These are phyloP conservation scores for Pogona vitticeps DNA, from an alignment of 2,113 vertebrate species.

Conservation along the genomic window DNA sequence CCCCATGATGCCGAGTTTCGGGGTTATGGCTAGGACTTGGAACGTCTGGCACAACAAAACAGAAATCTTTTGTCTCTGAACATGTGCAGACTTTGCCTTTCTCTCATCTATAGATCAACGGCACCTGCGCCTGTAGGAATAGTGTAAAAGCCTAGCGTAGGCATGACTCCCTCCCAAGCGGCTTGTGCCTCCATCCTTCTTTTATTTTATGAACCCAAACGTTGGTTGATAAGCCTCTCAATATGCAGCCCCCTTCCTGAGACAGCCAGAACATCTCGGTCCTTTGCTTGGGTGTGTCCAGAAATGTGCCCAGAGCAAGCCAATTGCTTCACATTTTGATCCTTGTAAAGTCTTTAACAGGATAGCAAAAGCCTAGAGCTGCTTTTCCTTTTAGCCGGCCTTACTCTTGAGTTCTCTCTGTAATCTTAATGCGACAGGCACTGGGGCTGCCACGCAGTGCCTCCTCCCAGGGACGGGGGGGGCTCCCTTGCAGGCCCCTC, in stretches of 20 bases:
- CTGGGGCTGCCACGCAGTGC: background rate
- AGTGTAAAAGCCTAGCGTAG: background rate
- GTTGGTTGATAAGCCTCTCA: background rate
- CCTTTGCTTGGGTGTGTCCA: slow-evolving; percentile 13
- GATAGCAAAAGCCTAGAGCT: slow-evolving; percentile 48
- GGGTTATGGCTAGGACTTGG: background rate
- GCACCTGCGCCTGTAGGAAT: background rate
- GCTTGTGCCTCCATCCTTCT: no score
- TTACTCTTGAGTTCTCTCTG: slow-evolving; percentile 34
- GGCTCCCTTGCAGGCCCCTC: background rate
- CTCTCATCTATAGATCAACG: background rate
- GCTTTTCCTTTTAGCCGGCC: slow-evolving; percentile 40
- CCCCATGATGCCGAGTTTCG: background rate
- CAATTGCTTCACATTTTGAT: slow-evolving; percentile 56
- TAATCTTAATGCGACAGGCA: slow-evolving; percentile 35
- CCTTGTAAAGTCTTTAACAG: slow-evolving; percentile 62
- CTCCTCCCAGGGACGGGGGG: background rate
- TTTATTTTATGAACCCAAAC: background rate
- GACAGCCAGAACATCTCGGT: background rate
- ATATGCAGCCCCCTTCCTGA: background rate
- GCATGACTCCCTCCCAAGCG: background rate
- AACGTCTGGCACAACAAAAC: background rate
- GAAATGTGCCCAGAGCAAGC: slow-evolving; percentile 29
- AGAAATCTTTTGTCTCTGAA: background rate
- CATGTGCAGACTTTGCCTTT: background rate